Evolutionary conservation across 2,888 invertebrate species (phyloP).

Genomic region (Eugnorisma glareosa): DNA sequence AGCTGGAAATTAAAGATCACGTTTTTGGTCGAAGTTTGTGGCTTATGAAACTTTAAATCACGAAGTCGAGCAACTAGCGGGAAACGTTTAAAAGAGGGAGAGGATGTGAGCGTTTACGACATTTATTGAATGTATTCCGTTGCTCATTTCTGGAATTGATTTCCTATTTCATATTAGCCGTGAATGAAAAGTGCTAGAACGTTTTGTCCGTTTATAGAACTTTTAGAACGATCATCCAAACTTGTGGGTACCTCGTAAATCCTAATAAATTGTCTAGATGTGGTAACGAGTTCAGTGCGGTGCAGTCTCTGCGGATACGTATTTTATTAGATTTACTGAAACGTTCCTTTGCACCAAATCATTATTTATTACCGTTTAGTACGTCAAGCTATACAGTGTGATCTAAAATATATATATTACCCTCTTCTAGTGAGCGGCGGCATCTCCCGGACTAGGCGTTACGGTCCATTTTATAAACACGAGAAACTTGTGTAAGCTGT

Average conservation of each 20-base stretch:
- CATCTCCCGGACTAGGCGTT: conserved; percentile 14
- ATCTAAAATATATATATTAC: conserved; percentile 44
- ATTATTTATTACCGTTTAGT: conserved; percentile 76
- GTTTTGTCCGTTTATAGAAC: conserved; percentile 66
- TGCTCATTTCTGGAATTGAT: conserved; percentile 55
- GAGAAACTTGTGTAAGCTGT: conserved; percentile 17
- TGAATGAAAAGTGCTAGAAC: conserved; percentile 61
- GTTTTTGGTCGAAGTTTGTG: conserved; percentile 55
- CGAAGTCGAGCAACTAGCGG: conserved; percentile 55
- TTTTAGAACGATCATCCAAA: conserved; percentile 73
- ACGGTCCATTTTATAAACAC: conserved; percentile 39
- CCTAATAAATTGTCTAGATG: conserved; percentile 82
- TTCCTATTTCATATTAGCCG: conserved; percentile 60
- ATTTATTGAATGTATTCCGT: conserved; percentile 59
- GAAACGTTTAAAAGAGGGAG: conserved; percentile 57
- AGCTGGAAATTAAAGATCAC: conserved; percentile 49
- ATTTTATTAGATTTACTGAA: conserved; percentile 80
- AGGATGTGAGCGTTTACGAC: conserved; percentile 57
- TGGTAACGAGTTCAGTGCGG: conserved; percentile 75
- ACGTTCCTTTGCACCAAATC: conserved; percentile 75
- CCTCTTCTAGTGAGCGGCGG: conserved; percentile 20
- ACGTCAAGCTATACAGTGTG: conserved; percentile 41
- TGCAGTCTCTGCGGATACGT: conserved; percentile 79
- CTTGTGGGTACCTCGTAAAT: conserved; percentile 75
- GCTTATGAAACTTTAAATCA: conserved; percentile 61